These are phyloP conservation scores for Papilio protenor DNA, from an alignment of 2,888 invertebrate genomes.

Conservation along the genomic window DNA sequence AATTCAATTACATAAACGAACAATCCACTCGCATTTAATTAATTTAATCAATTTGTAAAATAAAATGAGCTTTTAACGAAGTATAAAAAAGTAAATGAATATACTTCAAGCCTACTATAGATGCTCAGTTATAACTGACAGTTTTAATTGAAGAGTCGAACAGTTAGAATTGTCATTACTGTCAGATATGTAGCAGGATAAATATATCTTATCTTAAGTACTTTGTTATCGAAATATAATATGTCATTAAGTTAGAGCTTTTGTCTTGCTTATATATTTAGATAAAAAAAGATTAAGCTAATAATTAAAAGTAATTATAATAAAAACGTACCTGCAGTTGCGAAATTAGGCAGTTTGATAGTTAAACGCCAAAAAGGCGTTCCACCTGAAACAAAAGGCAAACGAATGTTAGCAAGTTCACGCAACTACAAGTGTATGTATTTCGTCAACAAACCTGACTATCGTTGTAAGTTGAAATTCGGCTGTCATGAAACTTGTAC, in stretches of 20 bases:
- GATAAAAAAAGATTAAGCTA: neutral
- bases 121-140: too few species aligned
- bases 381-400: slow-evolving; percentile 59
- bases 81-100: neutral
- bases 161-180: too few species aligned
- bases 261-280: too few species aligned
- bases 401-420: slow-evolving; percentile 28
- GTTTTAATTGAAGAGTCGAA: too few species aligned
- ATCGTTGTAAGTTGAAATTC: too few species aligned
- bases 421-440: too few species aligned
- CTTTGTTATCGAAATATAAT: neutral
- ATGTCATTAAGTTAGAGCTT: neutral
- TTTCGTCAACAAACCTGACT: too few species aligned
- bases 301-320: neutral
- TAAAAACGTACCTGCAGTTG: slow-evolving; percentile 56
- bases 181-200: neutral
- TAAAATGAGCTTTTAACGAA: neutral
- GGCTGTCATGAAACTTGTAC: too few species aligned
- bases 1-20: neutral
- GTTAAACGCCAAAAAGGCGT: slow-evolving; percentile 54
- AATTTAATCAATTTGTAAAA: neutral
- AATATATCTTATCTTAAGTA: neutral
- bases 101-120: too few species aligned
- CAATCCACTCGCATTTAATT: neutral
- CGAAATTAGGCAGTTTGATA: slow-evolving; percentile 58